Conservation (phyloP, 2,888 invertebrate species). For the Vesta saturnalis region DNA sequence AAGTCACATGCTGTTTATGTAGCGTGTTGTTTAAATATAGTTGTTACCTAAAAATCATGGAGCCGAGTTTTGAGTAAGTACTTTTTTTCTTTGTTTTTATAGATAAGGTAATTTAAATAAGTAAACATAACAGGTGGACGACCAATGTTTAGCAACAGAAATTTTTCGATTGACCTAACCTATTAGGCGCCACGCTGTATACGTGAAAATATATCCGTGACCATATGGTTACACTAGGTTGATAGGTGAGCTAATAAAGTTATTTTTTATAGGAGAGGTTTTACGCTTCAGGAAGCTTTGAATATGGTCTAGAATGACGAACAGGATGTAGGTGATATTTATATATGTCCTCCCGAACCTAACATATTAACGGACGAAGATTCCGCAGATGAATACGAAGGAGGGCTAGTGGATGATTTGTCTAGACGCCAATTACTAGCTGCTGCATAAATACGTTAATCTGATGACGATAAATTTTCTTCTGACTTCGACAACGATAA, state of each 20-base stretch:
- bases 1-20: no score
- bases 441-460: constrained; percentile 24
- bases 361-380: constrained; percentile 23
- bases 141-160: no score
- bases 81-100: no score
- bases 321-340: not conserved
- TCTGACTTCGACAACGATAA: not conserved
- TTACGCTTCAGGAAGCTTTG: not conserved
- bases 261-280: not conserved
- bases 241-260: not conserved
- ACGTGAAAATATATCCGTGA: not conserved
- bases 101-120: no score
- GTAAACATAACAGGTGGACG: no score
- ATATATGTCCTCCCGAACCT: not conserved
- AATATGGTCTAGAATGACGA: not conserved
- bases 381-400: constrained; percentile 30
- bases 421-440: constrained; percentile 27
- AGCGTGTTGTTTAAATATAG: no score
- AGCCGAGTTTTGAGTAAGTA: no score
- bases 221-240: not conserved
- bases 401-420: constrained; percentile 32
- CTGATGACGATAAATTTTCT: not conserved
- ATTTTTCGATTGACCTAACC: no score
- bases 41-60: no score
- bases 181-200: no score